These are phyloP conservation scores for Tiliacea aurago DNA, from an alignment of 2,888 invertebrate genomes.

Conservation along the genomic window DNA sequence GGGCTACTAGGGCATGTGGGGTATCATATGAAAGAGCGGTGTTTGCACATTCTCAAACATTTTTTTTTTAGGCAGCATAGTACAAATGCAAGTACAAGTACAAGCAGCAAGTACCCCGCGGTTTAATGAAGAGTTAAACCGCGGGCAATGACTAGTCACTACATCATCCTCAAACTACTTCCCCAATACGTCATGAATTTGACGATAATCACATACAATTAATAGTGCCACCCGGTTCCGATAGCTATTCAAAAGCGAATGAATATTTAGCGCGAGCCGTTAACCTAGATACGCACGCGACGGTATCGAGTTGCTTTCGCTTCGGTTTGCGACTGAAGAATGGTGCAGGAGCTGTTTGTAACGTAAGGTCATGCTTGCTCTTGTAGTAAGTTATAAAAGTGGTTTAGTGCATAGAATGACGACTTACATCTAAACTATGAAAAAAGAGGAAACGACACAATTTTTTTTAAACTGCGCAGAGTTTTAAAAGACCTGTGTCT, in stretches of 20 bases:
- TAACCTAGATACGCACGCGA: slow-evolving; percentile 60
- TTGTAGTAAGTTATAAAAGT: neutral
- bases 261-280: slow-evolving; percentile 52
- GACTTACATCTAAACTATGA: neutral
- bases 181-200: neutral
- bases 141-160: neutral
- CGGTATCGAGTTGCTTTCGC: slow-evolving; percentile 23
- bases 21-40: too few relatives aligned
- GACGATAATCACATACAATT: slow-evolving; percentile 50
- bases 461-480: neutral
- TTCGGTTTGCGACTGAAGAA: neutral
- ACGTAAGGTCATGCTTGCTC: neutral
- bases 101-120: too few relatives aligned
- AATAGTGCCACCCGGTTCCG: slow-evolving; percentile 34
- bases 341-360: neutral
- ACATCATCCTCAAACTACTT: neutral
- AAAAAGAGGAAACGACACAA: neutral
- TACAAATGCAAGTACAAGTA: too few relatives aligned
- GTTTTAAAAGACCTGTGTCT: neutral
- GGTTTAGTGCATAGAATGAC: neutral
- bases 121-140: neutral
- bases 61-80: too few relatives aligned
- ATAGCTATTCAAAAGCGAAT: slow-evolving; percentile 46
- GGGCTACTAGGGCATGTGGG: too few relatives aligned
- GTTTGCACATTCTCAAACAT: too few relatives aligned